Conservation (phyloP, 2,888 invertebrate genomes). For the Pecten maximus region DNA sequence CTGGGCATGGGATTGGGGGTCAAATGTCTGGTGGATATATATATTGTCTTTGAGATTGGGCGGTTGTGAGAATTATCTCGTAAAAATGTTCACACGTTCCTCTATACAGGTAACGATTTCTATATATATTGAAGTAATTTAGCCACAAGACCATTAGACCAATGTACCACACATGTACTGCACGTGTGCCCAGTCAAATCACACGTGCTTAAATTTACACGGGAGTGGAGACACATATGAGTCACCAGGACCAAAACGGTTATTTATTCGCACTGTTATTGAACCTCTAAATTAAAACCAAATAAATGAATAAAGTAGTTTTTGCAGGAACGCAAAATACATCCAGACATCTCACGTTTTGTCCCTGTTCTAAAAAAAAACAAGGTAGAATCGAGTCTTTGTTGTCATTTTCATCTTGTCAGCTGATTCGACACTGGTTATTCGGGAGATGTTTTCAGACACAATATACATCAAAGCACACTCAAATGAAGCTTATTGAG, state of each 20-base stretch:
- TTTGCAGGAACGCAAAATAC: background rate
- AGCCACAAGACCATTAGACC: background rate
- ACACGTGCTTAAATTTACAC: background rate
- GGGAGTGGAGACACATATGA: conserved; percentile 16
- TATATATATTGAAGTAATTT: no score
- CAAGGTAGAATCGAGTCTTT: background rate
- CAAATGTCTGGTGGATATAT: no score
- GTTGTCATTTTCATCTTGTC: background rate
- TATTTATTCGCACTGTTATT: background rate
- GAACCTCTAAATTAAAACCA: background rate
- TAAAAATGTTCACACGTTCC: no score
- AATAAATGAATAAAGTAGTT: background rate
- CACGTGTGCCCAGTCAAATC: background rate
- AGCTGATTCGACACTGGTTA: background rate
- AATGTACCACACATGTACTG: background rate
- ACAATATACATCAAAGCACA: background rate
- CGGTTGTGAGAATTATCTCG: no score
- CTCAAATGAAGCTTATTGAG: background rate
- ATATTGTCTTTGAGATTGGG: no score
- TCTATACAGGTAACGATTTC: no score
- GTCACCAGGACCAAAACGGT: background rate
- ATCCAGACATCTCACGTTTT: background rate
- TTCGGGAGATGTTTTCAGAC: background rate
- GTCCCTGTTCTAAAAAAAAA: background rate
- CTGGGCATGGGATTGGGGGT: no score